These are phyloP conservation scores for Rhea americana DNA, from an alignment of 2,113 vertebrate genomes.

Conservation along the genomic window DNA sequence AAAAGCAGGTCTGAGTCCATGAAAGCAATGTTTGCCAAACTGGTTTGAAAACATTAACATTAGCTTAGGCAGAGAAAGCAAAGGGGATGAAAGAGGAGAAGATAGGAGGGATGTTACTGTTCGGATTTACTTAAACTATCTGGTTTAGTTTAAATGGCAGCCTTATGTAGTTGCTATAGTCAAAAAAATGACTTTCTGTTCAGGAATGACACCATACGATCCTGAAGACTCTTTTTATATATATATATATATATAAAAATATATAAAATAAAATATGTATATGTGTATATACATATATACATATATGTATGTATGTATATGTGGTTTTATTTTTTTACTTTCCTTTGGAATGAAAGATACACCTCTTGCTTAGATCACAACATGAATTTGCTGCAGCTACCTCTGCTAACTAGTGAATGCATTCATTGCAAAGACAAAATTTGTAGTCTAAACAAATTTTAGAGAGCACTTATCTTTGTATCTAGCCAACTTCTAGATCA, in stretches of 20 bases:
- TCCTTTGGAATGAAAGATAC: too few relatives aligned
- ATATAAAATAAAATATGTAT: too few relatives aligned
- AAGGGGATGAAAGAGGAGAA: not conserved
- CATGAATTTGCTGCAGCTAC: not conserved
- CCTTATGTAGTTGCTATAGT: not conserved
- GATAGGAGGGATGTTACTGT: not conserved
- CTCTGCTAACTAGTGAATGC: accelerated
- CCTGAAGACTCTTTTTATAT: too few relatives aligned
- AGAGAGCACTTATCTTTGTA: not conserved
- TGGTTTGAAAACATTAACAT: not conserved
- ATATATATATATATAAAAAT: too few relatives aligned
- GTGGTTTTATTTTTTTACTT: too few relatives aligned
- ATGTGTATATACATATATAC: too few relatives aligned
- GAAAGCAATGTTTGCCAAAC: not conserved
- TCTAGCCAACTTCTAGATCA: not conserved
- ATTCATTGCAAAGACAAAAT: not conserved
- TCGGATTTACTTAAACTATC: not conserved
- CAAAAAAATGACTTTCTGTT: not conserved
- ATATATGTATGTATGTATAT: too few relatives aligned
- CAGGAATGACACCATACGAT: too few relatives aligned
- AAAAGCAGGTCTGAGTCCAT: not conserved
- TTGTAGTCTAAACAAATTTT: not conserved
- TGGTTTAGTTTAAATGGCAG: not conserved
- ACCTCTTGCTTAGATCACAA: not conserved
- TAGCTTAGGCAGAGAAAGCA: not conserved